Evolutionary conservation across 2,888 invertebrate species (phyloP).

Genomic region (Dryadula phaetusa): DNA sequence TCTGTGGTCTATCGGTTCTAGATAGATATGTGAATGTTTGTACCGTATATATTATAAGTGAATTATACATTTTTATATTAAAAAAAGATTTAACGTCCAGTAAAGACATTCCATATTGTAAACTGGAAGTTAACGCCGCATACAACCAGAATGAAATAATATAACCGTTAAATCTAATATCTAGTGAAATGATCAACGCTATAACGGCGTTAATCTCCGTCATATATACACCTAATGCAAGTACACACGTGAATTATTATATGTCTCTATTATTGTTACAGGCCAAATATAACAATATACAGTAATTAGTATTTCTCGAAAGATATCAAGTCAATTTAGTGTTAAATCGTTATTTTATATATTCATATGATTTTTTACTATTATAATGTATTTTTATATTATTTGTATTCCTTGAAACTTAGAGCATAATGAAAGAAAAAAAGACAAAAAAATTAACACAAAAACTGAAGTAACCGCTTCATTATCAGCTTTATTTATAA

Average conservation of each 20-base stretch:
- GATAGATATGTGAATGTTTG: too few relatives aligned
- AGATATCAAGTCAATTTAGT: background rate
- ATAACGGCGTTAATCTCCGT: too few relatives aligned
- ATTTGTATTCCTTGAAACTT: slow-evolving; percentile 11
- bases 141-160: background rate
- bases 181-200: too few relatives aligned
- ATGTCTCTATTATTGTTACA: background rate
- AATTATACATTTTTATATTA: too few relatives aligned
- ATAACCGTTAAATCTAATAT: too few relatives aligned
- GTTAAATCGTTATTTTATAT: slow-evolving; percentile 12
- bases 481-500: background rate
- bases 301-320: background rate
- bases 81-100: too few relatives aligned
- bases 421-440: slow-evolving; percentile 1
- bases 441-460: background rate
- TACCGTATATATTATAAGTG: too few relatives aligned
- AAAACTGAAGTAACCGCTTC: background rate
- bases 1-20: background rate
- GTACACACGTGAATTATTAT: background rate
- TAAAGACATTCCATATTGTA: too few relatives aligned
- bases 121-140: background rate
- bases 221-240: too few relatives aligned
- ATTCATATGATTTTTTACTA: slow-evolving; percentile 5
- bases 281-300: too few relatives aligned
- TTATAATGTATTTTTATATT: background rate